phyloP scores from a whole-genome alignment of 2,113 vertebrate genomes.

The Sakesphorus luctuosus region DNA sequence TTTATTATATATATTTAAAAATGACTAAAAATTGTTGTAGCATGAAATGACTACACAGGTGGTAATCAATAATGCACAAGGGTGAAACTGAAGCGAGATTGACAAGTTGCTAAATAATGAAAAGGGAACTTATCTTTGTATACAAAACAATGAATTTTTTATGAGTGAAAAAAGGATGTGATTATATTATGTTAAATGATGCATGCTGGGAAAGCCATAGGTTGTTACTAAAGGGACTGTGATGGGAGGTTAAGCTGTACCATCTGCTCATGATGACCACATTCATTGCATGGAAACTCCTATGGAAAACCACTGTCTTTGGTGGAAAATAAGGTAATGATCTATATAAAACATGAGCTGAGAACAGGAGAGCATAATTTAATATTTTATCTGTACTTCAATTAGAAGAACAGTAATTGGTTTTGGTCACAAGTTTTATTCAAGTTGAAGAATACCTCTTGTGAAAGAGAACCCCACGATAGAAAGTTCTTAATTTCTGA shows the following conservation, averaged over 20 bases:
- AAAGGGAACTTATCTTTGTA: neutral
- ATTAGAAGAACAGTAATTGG: neutral
- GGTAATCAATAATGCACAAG: neutral
- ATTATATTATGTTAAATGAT: neutral
- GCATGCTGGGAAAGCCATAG: neutral
- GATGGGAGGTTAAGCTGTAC: neutral
- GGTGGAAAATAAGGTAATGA: neutral
- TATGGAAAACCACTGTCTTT: neutral
- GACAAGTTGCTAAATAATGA: conserved; percentile 12
- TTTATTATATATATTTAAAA: neutral
- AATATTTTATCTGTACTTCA: neutral
- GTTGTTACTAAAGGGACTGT: neutral
- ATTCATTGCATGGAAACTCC: neutral
- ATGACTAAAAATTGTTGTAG: neutral
- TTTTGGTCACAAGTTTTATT: neutral
- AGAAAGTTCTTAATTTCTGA: neutral
- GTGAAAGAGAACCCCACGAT: neutral
- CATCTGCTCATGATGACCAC: neutral
- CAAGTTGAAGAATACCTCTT: rapidly evolving
- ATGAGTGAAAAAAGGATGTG: neutral
- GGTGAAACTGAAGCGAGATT: neutral
- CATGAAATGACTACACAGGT: neutral
- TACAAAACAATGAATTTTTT: conserved; percentile 20
- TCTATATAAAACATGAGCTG: neutral
- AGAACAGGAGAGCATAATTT: neutral